phyloP scores from a whole-genome alignment of 2,113 vertebrate genomes.

The Vombatus ursinus region DNA sequence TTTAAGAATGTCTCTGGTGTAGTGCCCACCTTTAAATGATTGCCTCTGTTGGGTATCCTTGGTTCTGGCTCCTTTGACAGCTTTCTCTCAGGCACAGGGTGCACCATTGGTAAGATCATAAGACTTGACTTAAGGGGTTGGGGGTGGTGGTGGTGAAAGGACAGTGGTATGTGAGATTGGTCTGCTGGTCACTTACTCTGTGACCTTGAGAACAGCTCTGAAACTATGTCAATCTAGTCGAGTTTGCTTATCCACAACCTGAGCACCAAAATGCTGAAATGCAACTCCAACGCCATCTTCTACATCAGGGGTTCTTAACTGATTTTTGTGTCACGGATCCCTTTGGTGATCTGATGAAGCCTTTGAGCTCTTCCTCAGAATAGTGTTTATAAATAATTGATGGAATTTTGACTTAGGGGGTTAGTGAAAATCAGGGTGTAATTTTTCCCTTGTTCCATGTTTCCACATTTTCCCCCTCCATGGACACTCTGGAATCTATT shows the following conservation, averaged over 20 bases:
- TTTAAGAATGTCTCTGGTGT: background rate
- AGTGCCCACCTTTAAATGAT: background rate
- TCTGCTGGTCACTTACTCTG: background rate
- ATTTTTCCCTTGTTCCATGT: background rate
- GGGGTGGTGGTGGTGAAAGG: background rate
- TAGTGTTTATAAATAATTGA: background rate
- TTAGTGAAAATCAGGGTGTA: background rate
- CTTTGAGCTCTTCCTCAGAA: background rate
- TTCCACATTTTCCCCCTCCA: background rate
- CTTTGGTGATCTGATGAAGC: background rate
- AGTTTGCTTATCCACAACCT: background rate
- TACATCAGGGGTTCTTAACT: background rate
- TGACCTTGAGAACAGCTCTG: background rate
- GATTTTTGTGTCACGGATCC: background rate
- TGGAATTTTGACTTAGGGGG: background rate
- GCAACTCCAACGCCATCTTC: background rate
- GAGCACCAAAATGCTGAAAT: background rate
- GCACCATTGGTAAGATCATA: background rate
- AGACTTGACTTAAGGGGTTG: background rate
- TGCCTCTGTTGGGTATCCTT: background rate
- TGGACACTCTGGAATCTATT: background rate
- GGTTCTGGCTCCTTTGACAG: background rate
- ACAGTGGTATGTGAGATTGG: background rate
- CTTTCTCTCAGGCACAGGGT: background rate
- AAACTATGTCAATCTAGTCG: background rate